These are phyloP conservation scores for Sebastes elongatus DNA, from an alignment of 2,797 vertebrate species.

Conservation along the genomic window DNA sequence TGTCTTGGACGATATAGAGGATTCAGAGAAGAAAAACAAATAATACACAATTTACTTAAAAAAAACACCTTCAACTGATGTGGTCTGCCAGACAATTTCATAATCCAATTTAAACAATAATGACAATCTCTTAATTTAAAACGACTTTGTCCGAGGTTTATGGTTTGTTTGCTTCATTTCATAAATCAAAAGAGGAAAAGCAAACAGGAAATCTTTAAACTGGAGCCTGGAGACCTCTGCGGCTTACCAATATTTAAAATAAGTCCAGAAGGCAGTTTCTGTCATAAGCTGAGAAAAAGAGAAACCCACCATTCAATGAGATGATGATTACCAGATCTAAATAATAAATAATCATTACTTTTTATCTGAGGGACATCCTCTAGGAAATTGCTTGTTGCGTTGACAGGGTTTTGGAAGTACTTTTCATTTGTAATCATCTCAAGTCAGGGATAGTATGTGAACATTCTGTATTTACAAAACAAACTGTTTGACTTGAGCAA, in stretches of 20 bases:
- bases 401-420: slow-evolving; percentile 4
- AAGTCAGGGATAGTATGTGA: background rate
- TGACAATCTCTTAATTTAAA: slow-evolving; percentile 1
- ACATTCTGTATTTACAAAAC: slow-evolving; percentile 30
- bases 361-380: background rate
- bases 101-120: slow-evolving; percentile 17
- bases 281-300: slow-evolving; percentile 11
- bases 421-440: slow-evolving; percentile 19
- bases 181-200: slow-evolving; percentile 25
- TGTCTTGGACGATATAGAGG: background rate
- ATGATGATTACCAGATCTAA: slow-evolving; percentile 28
- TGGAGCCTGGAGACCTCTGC: slow-evolving; percentile 25
- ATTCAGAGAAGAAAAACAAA: background rate
- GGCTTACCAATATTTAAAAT: slow-evolving; percentile 37
- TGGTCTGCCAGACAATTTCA: slow-evolving; percentile 19
- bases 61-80: background rate
- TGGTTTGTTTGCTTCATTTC: slow-evolving; percentile 37
- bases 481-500: background rate
- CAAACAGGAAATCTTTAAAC: slow-evolving; percentile 40
- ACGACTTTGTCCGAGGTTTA: slow-evolving; percentile 27
- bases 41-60: background rate
- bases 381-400: slow-evolving; percentile 12
- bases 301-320: slow-evolving; percentile 2
- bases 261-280: slow-evolving; percentile 22
- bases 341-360: slow-evolving; percentile 13